These are phyloP conservation scores for Conomelus anceps DNA, from an alignment of 2,888 invertebrate genomes.

Conservation along the genomic window DNA sequence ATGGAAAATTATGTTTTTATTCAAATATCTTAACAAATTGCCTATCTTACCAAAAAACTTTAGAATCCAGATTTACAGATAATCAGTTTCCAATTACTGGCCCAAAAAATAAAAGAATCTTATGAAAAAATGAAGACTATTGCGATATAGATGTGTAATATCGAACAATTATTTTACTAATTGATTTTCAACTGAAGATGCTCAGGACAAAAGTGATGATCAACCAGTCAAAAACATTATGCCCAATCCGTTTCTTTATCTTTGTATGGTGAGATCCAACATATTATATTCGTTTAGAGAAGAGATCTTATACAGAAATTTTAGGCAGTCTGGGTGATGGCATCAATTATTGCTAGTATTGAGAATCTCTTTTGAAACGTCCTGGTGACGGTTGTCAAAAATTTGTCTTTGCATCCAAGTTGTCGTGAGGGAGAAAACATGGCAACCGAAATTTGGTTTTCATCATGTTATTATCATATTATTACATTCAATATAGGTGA, in stretches of 20 bases:
- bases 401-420: neutral
- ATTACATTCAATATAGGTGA: too few relatives aligned
- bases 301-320: neutral
- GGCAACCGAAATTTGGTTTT: neutral
- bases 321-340: neutral
- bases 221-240: neutral
- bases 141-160: neutral
- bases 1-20: too few relatives aligned
- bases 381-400: neutral
- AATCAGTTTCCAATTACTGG: too few relatives aligned
- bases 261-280: neutral
- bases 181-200: neutral
- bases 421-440: neutral
- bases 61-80: too few relatives aligned
- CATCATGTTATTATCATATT: too few relatives aligned
- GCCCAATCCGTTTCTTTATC: neutral
- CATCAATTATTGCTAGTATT: neutral
- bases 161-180: neutral
- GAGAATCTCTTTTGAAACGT: neutral
- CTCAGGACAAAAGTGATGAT: neutral
- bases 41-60: too few relatives aligned
- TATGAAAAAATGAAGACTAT: too few relatives aligned
- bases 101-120: too few relatives aligned
- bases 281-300: neutral
- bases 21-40: too few relatives aligned